Conservation (phyloP, 2,888 invertebrate genomes). For the Drosophila putrida region DNA sequence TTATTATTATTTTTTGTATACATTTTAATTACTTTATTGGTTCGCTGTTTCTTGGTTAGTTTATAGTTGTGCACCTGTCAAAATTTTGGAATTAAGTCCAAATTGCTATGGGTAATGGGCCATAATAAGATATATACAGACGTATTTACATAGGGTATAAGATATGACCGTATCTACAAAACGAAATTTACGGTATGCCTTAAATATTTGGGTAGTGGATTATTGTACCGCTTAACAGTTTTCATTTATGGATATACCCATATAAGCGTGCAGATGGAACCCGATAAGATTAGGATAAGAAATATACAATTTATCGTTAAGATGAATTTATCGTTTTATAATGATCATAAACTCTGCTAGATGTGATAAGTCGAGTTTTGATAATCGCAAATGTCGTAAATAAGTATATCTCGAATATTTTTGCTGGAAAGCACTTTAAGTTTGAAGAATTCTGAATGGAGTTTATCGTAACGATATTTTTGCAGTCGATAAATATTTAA, state of each 20-base stretch:
- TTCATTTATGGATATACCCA: conserved; percentile 49
- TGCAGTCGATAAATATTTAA: neutral
- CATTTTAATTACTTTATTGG: too few species aligned
- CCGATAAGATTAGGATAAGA: conserved; percentile 53
- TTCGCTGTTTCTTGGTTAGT: neutral
- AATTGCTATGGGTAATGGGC: conserved; percentile 21
- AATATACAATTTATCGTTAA: conserved; percentile 10
- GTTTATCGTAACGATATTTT: neutral
- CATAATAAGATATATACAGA: conserved; percentile 25
- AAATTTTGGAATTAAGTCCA: conserved; percentile 28
- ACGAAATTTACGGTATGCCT: conserved; percentile 25
- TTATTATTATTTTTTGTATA: neutral
- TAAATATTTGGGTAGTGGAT: conserved; percentile 27
- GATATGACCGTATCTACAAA: conserved; percentile 3
- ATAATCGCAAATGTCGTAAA: neutral
- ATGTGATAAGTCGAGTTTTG: conserved; percentile 2
- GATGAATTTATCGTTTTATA: conserved; percentile 33
- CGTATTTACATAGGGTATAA: neutral
- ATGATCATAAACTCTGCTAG: conserved; percentile 4
- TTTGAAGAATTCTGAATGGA: neutral
- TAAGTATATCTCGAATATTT: conserved; percentile 2
- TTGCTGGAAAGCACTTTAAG: neutral
- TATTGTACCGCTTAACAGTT: conserved; percentile 25
- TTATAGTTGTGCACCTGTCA: conserved; percentile 29
- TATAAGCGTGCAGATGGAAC: neutral